Percentiles rank a stretch among this genome's conserved stretches.
Evolutionary conservation across 2,797 vertebrate genomes (phyloP).

Genomic region (Paedocypris micromegethes): DNA sequence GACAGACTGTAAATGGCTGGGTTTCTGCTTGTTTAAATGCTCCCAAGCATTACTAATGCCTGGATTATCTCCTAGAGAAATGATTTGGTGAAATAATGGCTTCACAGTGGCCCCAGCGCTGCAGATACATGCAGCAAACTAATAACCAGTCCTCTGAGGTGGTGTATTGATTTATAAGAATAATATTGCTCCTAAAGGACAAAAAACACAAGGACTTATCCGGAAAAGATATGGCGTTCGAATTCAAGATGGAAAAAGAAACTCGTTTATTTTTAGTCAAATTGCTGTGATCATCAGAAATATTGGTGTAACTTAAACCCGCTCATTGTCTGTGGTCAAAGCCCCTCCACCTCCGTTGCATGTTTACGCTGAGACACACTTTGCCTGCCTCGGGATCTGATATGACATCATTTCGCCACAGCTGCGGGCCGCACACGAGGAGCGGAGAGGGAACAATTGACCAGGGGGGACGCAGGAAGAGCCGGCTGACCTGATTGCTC

Average conservation of each 20-base stretch:
- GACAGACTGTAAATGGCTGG: slow-evolving; percentile 42
- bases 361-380: slow-evolving; percentile 60
- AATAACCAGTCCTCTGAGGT: slow-evolving; percentile 36
- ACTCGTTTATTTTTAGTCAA: slow-evolving; percentile 30
- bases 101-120: slow-evolving; percentile 30
- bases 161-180: slow-evolving; percentile 35
- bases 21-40: slow-evolving; percentile 37
- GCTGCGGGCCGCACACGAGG: slow-evolving; percentile 62
- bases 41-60: slow-evolving; percentile 39
- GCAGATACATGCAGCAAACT: slow-evolving; percentile 32
- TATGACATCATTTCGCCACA: slow-evolving; percentile 72
- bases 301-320: slow-evolving; percentile 32
- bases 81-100: slow-evolving; percentile 41
- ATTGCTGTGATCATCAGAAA: slow-evolving; percentile 47
- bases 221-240: slow-evolving; percentile 4
- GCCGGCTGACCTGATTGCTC: slow-evolving; percentile 75
- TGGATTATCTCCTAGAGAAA: slow-evolving; percentile 44
- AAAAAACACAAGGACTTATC: neutral
- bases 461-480: slow-evolving; percentile 50
- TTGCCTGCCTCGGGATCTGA: slow-evolving; percentile 64
- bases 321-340: slow-evolving; percentile 43
- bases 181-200: slow-evolving; percentile 30
- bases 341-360: slow-evolving; percentile 52
- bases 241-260: slow-evolving; percentile 17
- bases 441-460: slow-evolving; percentile 45